Evolutionary conservation across 2,888 invertebrate species (phyloP).

Genomic region (Synergus japonicus): DNA sequence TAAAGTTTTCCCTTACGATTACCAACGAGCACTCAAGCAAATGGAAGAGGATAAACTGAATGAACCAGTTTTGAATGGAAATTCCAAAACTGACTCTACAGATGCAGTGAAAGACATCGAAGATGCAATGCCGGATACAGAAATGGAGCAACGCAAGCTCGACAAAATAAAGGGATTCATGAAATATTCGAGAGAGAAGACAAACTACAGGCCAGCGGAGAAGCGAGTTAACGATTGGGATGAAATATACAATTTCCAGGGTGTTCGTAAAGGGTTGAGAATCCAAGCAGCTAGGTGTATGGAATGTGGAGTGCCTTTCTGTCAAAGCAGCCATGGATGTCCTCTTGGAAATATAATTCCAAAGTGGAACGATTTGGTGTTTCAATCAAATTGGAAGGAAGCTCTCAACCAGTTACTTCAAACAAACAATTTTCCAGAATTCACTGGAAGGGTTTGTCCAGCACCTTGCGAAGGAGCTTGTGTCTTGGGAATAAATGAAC

Average conservation of each 20-base stretch:
- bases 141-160: conserved; percentile 87
- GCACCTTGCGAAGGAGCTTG: conserved; percentile 99
- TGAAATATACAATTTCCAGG: conserved; percentile 94
- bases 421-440: conserved; percentile 99
- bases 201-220: conserved; percentile 90
- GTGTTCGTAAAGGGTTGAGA: conserved; percentile 92
- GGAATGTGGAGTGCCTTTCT: conserved; percentile 99
- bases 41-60: conserved; percentile 78
- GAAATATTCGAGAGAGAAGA: conserved; percentile 94
- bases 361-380: conserved; percentile 99
- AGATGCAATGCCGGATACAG: conserved; percentile 89
- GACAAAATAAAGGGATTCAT: conserved; percentile 95
- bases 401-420: conserved; percentile 95
- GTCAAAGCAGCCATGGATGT: conserved; percentile 96
- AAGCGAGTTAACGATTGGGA: conserved; percentile 96
- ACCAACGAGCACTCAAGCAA: conserved; percentile 91
- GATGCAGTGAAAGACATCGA: conserved; percentile 89
- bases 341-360: conserved; percentile 99
- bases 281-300: conserved; percentile 97
- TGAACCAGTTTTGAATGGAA: conserved; percentile 75
- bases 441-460: conserved; percentile 95
- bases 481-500: conserved; percentile 96
- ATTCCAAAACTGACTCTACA: conserved; percentile 71
- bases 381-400: conserved; percentile 94
- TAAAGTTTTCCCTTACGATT: conserved; percentile 98